Evolutionary conservation across 2,113 vertebrate species (phyloP), one percentile per base, ranked within the genome.

Genomic region (Colaptes auratus): DNA sequence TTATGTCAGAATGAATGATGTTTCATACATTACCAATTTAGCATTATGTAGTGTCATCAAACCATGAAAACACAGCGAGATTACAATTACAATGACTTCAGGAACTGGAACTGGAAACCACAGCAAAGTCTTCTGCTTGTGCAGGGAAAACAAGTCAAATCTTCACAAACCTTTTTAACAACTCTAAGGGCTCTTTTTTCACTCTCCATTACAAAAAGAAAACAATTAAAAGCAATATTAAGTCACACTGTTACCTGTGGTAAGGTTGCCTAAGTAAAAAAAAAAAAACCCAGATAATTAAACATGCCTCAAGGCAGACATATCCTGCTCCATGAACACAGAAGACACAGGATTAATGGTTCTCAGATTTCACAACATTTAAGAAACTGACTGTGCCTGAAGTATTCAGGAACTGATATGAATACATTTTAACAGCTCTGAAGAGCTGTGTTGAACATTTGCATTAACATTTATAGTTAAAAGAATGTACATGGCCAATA

Each of bases 351-450:
- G 48, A 82, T 82, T 85, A 87, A 89, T 31, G 5, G 39, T 78
- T 91, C 75, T 91, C 67, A 25, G 35, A 78, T 91, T 95, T 86
- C 65, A 6, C 60, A 80, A 71, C 82, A 50, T 71, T 91, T 79
- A 85, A 64, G 75, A 87, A 89, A 79, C 11, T 28, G 30, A 66
- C 31, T 81, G 20, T 79, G 65, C 58, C 63, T 64, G 10, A 87
- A 88, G 69, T 76, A 75, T 65, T 95, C 88, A 81, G 39, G 61
- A 39, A 78, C 35, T 84, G 77, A 86, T 81, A 53, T 86, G 56
- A 92, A 77, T 44, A 92, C 48, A 78, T 78, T 90, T 90, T 82
- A 93, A 69, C 74, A 95, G 56, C 56, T 67, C 75, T 46, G 30
- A 80, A 73, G 52, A 92, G 33, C 70, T 81, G 20, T 85, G 36